A percentile compares a stretch with the other conserved stretches of the same genome.
phyloP scores from a whole-genome alignment of 1,140 invertebrate genomes.

The Phortica variegata region DNA sequence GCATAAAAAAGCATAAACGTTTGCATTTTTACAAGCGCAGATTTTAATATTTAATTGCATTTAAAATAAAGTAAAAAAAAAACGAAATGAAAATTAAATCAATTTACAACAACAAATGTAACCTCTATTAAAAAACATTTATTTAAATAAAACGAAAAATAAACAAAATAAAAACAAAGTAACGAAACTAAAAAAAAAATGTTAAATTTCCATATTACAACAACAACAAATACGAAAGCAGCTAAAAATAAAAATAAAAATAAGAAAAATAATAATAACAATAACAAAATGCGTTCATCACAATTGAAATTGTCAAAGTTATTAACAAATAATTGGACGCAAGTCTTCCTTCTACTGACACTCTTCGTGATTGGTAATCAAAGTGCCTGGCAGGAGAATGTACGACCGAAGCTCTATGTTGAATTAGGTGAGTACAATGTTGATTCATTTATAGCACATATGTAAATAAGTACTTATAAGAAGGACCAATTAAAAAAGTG shows the following conservation, averaged over 20 bases:
- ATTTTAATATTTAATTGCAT: conserved; percentile 17
- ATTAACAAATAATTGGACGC: conserved; percentile 35
- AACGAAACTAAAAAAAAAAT: conserved; percentile 29
- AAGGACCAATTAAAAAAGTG: too few species aligned
- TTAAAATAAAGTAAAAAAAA: conserved; percentile 33
- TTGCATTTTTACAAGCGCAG: conserved; percentile 19
- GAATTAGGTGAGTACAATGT: conserved; percentile 80
- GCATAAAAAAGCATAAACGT: background rate
- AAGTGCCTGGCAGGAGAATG: conserved; percentile 80
- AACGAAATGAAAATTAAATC: conserved; percentile 32
- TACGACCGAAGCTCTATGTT: conserved; percentile 83
- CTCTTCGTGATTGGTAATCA: conserved; percentile 56
- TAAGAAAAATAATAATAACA: conserved; percentile 16
- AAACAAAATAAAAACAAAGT: conserved; percentile 12
- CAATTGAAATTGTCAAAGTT: conserved; percentile 15
- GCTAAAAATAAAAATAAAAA: background rate
- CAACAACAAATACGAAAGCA: conserved; percentile 30
- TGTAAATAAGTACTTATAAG: too few species aligned
- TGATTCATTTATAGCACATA: too few species aligned
- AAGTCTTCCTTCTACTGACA: conserved; percentile 56
- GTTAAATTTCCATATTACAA: conserved; percentile 34
- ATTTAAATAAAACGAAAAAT: conserved; percentile 14
- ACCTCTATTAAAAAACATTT: conserved; percentile 21
- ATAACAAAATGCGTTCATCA: conserved; percentile 26
- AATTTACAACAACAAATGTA: conserved; percentile 20